phyloP scores from a whole-genome alignment of 2,888 invertebrate species.

The Platycnemis pennipes region DNA sequence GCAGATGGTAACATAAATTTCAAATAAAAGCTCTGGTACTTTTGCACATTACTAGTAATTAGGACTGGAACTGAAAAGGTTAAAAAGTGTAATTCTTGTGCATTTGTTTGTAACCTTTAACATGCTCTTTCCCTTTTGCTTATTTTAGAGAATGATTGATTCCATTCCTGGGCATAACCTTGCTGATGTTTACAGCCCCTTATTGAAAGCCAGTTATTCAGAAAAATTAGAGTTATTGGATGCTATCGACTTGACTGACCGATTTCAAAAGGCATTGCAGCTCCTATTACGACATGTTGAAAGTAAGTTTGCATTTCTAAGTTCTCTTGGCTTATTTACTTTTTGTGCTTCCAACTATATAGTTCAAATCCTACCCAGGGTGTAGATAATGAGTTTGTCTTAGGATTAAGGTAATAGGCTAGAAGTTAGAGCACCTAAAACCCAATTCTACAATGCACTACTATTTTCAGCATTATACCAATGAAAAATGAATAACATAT shows the following conservation, averaged over 20 bases:
- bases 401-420: too few relatives aligned
- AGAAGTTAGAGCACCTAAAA: too few relatives aligned
- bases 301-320: constrained; percentile 69
- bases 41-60: too few relatives aligned
- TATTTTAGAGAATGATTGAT: constrained; percentile 78
- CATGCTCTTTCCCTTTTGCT: neutral
- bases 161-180: constrained; percentile 78
- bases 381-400: too few relatives aligned
- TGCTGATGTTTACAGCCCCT: constrained; percentile 79
- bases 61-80: too few relatives aligned
- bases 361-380: too few relatives aligned
- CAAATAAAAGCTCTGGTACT: too few relatives aligned
- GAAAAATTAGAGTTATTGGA: constrained; percentile 80
- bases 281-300: constrained; percentile 78
- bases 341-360: neutral
- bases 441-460: too few relatives aligned
- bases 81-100: neutral
- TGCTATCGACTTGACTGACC: constrained; percentile 78
- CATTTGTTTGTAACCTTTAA: too few relatives aligned
- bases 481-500: too few relatives aligned
- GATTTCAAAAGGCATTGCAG: constrained; percentile 79
- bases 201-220: constrained; percentile 78
- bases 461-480: too few relatives aligned
- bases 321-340: neutral
- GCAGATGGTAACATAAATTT: too few relatives aligned